phyloP scores from a whole-genome alignment of 1,140 invertebrate genomes.

The Nixonia krombeini region DNA sequence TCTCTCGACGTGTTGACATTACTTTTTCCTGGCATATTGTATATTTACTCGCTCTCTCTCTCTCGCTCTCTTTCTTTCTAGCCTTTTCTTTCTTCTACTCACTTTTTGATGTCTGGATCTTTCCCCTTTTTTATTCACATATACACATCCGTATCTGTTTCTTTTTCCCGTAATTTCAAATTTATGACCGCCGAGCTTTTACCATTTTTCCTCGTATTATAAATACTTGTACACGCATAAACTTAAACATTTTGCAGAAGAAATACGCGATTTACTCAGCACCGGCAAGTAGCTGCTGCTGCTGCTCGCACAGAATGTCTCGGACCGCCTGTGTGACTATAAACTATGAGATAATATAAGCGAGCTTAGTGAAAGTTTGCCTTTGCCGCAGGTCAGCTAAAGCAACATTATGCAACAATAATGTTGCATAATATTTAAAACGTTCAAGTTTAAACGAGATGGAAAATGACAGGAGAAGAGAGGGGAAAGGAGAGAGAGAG shows the following conservation, averaged over 20 bases:
- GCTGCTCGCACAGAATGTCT: not conserved
- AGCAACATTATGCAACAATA: slow-evolving; percentile 32
- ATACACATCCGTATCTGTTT: not conserved
- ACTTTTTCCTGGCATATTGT: slow-evolving; percentile 7
- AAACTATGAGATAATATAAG: slow-evolving; percentile 30
- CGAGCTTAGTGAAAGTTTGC: slow-evolving; percentile 26
- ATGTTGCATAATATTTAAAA: slow-evolving; percentile 35
- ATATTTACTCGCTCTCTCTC: slow-evolving; percentile 1
- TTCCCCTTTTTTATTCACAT: not conserved
- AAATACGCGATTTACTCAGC: not conserved
- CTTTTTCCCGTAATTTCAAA: not conserved
- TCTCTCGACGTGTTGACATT: not conserved
- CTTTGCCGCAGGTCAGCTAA: slow-evolving; percentile 13
- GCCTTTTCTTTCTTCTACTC: not conserved
- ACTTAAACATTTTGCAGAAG: not conserved
- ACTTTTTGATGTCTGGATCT: not conserved
- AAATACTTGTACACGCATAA: not conserved
- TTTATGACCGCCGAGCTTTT: not conserved
- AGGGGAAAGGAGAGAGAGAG: not conserved
- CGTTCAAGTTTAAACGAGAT: slow-evolving; percentile 14
- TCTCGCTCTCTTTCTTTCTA: not conserved
- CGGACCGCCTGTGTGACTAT: slow-evolving; percentile 11
- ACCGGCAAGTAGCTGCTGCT: not conserved
- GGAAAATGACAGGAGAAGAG: not conserved
- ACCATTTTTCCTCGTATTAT: not conserved